Conservation (phyloP, 2,797 vertebrate genomes). For the Salarias fasciatus region DNA sequence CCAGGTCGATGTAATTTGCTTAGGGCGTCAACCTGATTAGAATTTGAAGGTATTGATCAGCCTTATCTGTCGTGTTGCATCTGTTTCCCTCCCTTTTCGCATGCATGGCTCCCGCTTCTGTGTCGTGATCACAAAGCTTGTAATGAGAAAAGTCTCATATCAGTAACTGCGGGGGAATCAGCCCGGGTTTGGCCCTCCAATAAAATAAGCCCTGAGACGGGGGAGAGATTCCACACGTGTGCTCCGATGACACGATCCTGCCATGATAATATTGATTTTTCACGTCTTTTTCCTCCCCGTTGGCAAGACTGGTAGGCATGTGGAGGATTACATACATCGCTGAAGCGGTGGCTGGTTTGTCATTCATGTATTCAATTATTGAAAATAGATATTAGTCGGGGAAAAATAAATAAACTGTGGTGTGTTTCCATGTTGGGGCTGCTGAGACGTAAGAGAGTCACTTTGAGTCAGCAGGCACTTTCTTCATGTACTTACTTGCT, state of each 20-base stretch:
- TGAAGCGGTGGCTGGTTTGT: too few relatives aligned
- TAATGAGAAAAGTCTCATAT: conserved; percentile 68
- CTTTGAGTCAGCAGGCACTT: background rate
- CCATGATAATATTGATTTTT: conserved; percentile 69
- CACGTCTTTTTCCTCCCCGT: conserved; percentile 33
- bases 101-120: conserved; percentile 39
- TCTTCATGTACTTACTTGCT: conserved; percentile 6
- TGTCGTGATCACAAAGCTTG: conserved; percentile 61
- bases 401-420: background rate
- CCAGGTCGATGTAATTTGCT: conserved; percentile 68
- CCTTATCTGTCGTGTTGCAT: conserved; percentile 63
- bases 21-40: conserved; percentile 68
- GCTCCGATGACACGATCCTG: conserved; percentile 47
- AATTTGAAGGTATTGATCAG: conserved; percentile 70
- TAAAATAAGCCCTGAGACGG: conserved; percentile 51
- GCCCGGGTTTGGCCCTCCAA: conserved; percentile 52
- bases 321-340: conserved; percentile 38
- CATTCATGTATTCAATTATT: too few relatives aligned
- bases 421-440: background rate
- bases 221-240: conserved; percentile 32
- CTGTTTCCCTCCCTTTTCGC: conserved; percentile 58
- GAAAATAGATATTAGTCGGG: too few relatives aligned
- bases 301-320: conserved; percentile 33
- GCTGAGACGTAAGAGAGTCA: background rate
- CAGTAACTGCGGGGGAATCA: conserved; percentile 55